These are phyloP conservation scores for Heterotilapia buettikoferi DNA, from an alignment of 2,113 vertebrate genomes.

Conservation along the genomic window DNA sequence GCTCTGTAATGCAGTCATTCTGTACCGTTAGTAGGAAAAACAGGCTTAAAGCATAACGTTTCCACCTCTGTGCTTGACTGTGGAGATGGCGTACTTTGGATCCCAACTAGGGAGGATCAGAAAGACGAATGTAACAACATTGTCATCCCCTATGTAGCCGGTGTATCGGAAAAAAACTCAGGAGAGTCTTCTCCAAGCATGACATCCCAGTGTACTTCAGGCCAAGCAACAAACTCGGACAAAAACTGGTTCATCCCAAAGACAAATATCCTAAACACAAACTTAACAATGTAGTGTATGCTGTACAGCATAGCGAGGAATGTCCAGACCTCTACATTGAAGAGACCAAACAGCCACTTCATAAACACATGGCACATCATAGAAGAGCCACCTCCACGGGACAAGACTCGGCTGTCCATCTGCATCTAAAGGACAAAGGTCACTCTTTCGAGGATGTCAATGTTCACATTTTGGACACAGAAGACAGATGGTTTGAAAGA, in stretches of 20 bases:
- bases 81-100: rapidly evolving
- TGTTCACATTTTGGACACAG: not conserved
- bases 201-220: not conserved
- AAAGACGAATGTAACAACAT: not conserved
- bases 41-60: not conserved
- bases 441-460: rapidly evolving
- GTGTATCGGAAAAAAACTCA: not conserved
- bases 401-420: rapidly evolving
- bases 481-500: not conserved
- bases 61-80: not conserved
- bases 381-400: rapidly evolving
- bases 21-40: not conserved
- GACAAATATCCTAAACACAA: not conserved
- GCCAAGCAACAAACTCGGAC: not conserved
- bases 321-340: not conserved
- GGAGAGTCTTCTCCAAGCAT: not conserved
- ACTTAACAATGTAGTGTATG: rapidly evolving
- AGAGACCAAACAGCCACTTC: not conserved
- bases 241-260: not conserved
- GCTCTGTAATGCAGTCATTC: not conserved
- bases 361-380: rapidly evolving
- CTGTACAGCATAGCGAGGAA: not conserved
- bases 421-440: rapidly evolving
- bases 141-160: not conserved
- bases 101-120: not conserved